phyloP scores from a whole-genome alignment of 2,888 invertebrate genomes.

The Taenaris catops region DNA sequence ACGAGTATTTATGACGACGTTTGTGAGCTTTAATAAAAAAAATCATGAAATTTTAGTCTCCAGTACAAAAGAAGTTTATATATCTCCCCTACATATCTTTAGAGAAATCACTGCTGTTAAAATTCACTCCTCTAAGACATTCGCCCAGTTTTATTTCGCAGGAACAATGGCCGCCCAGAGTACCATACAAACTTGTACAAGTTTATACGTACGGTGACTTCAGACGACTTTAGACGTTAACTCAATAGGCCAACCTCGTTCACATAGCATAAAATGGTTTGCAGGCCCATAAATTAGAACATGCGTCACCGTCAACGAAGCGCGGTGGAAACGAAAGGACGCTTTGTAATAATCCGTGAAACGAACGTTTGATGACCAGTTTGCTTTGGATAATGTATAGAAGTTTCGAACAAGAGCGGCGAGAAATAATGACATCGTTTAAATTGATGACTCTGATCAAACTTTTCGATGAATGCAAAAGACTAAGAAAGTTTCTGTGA shows the following conservation, averaged over 20 bases:
- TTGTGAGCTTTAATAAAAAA: too few relatives aligned
- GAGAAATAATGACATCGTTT: constrained; percentile 39
- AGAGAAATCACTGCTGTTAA: constrained; percentile 29
- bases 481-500: too few relatives aligned
- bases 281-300: constrained; percentile 59
- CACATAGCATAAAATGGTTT: constrained; percentile 31
- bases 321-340: constrained; percentile 44
- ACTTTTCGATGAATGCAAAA: too few relatives aligned
- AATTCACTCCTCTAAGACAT: constrained; percentile 41
- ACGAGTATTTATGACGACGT: too few relatives aligned
- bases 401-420: constrained; percentile 25
- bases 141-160: constrained; percentile 54
- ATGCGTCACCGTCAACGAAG: constrained; percentile 64
- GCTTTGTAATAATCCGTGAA: constrained; percentile 64
- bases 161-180: constrained; percentile 54
- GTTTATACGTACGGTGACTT: constrained; percentile 18
- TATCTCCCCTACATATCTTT: too few relatives aligned
- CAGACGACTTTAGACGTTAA: constrained; percentile 38
- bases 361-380: constrained; percentile 60
- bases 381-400: constrained; percentile 36
- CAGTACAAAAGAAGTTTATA: too few relatives aligned
- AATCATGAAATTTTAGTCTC: too few relatives aligned
- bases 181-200: constrained; percentile 38
- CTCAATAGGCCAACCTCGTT: constrained; percentile 9
- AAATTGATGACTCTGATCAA: too few relatives aligned